Conservation (phyloP, 2,113 vertebrate species). For the Pionites leucogaster region DNA sequence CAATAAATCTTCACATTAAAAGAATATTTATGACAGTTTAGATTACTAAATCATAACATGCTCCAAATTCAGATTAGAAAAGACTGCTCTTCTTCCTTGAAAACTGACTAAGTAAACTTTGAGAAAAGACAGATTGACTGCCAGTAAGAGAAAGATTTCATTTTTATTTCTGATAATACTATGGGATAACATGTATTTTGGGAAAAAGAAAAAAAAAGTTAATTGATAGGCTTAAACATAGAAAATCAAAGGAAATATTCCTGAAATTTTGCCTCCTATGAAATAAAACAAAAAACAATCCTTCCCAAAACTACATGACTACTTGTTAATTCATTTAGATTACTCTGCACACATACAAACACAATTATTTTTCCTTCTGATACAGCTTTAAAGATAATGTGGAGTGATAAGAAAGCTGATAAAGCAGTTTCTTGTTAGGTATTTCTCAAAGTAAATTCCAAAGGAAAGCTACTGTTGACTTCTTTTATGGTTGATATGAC, state of each 20-base stretch:
- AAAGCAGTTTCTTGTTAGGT: background rate
- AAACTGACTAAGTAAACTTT: background rate
- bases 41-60: background rate
- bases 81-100: background rate
- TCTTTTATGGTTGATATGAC: background rate
- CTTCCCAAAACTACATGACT: fast-evolving
- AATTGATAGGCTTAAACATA: background rate
- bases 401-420: background rate
- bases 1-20: conserved; percentile 34
- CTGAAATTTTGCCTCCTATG: background rate
- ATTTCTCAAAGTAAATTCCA: background rate
- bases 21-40: background rate
- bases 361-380: background rate
- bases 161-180: background rate
- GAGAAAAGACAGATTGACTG: background rate
- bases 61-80: background rate
- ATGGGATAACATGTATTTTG: background rate
- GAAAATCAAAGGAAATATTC: background rate
- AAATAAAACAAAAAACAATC: background rate
- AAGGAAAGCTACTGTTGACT: background rate
- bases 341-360: background rate
- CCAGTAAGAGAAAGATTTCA: background rate
- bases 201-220: background rate
- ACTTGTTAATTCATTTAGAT: background rate
- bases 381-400: background rate